These are phyloP conservation scores for Glomeris maerens DNA, from an alignment of 1,140 invertebrate species.

Conservation along the genomic window DNA sequence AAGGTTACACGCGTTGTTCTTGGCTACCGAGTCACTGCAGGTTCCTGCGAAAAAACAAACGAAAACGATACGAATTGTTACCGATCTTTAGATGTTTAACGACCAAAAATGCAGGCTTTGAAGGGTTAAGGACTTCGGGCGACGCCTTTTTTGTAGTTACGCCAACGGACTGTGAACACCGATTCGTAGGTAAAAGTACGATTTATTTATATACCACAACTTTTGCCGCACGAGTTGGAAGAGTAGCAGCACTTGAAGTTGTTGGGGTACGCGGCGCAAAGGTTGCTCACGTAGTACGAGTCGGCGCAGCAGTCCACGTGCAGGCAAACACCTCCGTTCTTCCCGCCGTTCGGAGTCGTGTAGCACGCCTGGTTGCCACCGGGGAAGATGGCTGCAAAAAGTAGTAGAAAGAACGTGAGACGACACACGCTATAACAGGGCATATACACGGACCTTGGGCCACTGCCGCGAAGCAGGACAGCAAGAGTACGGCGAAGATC, in stretches of 20 bases:
- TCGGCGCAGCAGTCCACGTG: slow-evolving; percentile 14
- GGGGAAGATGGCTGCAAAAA: neutral
- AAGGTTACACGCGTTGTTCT: slow-evolving; percentile 11
- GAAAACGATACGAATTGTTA: slow-evolving; percentile 3
- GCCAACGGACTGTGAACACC: too few relatives aligned
- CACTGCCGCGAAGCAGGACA: too few relatives aligned
- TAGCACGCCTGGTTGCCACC: slow-evolving; percentile 15
- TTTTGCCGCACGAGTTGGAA: slow-evolving; percentile 7
- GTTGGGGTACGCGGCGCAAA: slow-evolving; percentile 12
- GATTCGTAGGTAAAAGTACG: too few relatives aligned
- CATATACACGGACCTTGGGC: too few relatives aligned
- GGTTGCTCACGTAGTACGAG: slow-evolving; percentile 13
- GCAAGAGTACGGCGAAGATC: too few relatives aligned
- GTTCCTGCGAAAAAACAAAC: slow-evolving; percentile 5
- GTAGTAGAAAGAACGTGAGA: too few relatives aligned
- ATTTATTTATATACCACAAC: too few relatives aligned
- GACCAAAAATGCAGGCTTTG: too few relatives aligned
- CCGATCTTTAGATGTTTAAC: neutral
- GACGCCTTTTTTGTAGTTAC: slow-evolving; percentile 1
- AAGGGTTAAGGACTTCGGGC: too few relatives aligned
- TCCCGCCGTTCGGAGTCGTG: slow-evolving; percentile 10
- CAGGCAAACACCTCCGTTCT: slow-evolving; percentile 15
- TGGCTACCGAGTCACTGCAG: slow-evolving; percentile 10
- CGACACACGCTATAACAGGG: too few relatives aligned
- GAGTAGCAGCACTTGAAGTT: slow-evolving; percentile 15